Percentiles rank a stretch among this genome's conserved stretches.
These are phyloP conservation scores for Coremacera marginata DNA, from an alignment of 2,888 invertebrate genomes.

Conservation along the genomic window DNA sequence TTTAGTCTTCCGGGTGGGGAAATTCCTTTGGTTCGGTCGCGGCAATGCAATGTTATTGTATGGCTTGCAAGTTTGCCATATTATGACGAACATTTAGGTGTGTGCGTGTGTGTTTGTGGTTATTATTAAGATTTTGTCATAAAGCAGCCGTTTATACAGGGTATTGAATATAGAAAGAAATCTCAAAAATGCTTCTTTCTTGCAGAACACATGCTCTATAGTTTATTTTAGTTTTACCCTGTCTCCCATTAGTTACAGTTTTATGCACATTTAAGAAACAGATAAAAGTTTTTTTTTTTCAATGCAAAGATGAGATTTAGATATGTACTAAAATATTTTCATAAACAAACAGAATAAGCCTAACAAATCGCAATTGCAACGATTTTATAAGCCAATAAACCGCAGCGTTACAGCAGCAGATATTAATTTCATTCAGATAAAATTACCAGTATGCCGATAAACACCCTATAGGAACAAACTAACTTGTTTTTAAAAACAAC, in stretches of 20 bases:
- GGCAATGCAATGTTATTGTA: background rate
- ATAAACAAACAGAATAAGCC: background rate
- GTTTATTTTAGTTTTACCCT: background rate
- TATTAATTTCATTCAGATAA: conserved; percentile 19
- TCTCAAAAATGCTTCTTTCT: background rate
- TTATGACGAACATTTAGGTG: background rate
- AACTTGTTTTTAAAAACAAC: too few relatives aligned
- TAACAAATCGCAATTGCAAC: conserved; percentile 19
- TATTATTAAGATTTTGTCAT: too few relatives aligned
- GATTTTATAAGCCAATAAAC: conserved; percentile 22
- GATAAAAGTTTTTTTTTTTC: too few relatives aligned
- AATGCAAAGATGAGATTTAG: background rate
- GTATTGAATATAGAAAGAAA: background rate
- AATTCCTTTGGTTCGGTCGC: conserved; percentile 17
- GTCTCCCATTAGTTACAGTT: background rate
- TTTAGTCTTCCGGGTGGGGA: conserved; percentile 17
- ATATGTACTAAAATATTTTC: background rate
- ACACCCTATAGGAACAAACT: too few relatives aligned
- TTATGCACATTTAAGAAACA: too few relatives aligned
- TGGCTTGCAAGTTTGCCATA: conserved; percentile 7
- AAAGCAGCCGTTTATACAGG: too few relatives aligned
- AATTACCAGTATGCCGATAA: background rate
- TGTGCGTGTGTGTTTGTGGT: background rate
- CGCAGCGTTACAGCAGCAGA: background rate
- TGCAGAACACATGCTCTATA: background rate